phyloP scores from a whole-genome alignment of 1,140 invertebrate genomes.

The Holcopasites calliopsidis region DNA sequence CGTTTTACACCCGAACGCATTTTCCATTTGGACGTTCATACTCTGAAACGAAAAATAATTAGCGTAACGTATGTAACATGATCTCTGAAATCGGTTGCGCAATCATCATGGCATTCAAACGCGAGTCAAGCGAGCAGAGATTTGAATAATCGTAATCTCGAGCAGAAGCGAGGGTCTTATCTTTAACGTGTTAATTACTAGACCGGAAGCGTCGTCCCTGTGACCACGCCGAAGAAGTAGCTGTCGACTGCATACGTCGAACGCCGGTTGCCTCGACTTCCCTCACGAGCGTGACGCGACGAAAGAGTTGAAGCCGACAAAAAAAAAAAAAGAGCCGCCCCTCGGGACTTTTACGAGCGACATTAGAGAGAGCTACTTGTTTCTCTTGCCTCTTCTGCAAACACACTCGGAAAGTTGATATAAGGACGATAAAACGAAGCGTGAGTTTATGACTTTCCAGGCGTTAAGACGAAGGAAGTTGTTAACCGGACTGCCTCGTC shows the following conservation, averaged over 20 bases:
- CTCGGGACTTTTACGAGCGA: conserved; percentile 29
- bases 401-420: conserved; percentile 59
- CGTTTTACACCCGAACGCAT: no score
- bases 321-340: not conserved
- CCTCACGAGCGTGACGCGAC: conserved; percentile 4
- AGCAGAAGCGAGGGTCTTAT: not conserved
- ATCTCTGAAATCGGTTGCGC: no score
- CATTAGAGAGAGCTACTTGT: conserved; percentile 41
- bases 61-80: no score
- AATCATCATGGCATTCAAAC: no score
- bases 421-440: conserved; percentile 64
- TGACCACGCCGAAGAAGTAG: not conserved
- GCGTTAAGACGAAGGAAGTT: conserved; percentile 63
- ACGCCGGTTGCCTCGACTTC: not conserved
- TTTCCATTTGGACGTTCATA: no score
- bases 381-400: conserved; percentile 33
- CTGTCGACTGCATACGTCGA: not conserved
- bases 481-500: conserved; percentile 51
- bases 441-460: conserved; percentile 57
- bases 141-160: not conserved
- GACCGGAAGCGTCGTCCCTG: not conserved
- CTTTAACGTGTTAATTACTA: not conserved
- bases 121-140: no score
- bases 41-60: no score
- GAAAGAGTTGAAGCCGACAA: not conserved